A percentile compares a stretch with the other conserved stretches of the same genome.
Conservation (phyloP, 2,888 invertebrate genomes). For the Neocrepidodera transversa region DNA sequence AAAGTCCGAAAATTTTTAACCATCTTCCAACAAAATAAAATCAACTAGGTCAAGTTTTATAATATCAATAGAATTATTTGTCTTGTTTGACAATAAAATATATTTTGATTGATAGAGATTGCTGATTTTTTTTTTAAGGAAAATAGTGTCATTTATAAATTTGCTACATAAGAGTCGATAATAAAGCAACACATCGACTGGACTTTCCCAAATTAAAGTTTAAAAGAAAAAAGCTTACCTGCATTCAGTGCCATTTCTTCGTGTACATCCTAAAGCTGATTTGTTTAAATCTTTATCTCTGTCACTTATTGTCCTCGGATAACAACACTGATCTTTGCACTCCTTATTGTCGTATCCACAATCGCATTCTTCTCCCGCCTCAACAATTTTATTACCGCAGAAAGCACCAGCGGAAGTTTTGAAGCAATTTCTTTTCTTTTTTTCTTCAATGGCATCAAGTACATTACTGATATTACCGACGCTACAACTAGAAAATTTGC, state of each 20-base stretch:
- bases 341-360: slow-evolving; percentile 93
- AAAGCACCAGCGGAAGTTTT: slow-evolving; percentile 91
- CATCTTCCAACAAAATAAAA: no score
- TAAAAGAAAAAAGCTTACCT: slow-evolving; percentile 70
- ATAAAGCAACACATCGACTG: no score
- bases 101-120: no score
- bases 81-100: no score
- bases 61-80: no score
- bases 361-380: slow-evolving; percentile 97
- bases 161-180: no score
- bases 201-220: no score
- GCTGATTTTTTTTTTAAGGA: no score
- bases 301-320: slow-evolving; percentile 80
- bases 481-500: slow-evolving; percentile 94
- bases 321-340: slow-evolving; percentile 89
- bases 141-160: no score
- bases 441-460: slow-evolving; percentile 88
- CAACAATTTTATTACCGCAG: slow-evolving; percentile 99
- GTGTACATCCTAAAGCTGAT: slow-evolving; percentile 80
- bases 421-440: slow-evolving; percentile 76
- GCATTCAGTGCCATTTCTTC: slow-evolving; percentile 80
- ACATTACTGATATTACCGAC: slow-evolving; percentile 95
- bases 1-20: no score
- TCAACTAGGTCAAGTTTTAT: no score
- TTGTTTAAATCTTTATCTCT: slow-evolving; percentile 72